phyloP scores from a whole-genome alignment of 1,140 invertebrate genomes.

The Scaptomyza pallida region DNA sequence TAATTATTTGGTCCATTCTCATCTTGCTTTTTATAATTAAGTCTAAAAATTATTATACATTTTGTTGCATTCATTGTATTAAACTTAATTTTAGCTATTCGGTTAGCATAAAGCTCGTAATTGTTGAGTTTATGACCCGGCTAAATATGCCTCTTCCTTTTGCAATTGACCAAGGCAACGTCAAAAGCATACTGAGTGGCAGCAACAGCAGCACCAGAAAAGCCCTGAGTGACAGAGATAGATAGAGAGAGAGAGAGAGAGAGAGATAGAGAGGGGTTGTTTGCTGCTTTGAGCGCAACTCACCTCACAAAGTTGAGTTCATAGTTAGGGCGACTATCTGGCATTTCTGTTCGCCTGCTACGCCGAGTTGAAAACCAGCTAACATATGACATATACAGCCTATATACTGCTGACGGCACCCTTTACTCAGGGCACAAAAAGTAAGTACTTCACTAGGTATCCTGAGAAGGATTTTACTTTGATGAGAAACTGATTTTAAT shows the following conservation, averaged over 20 bases:
- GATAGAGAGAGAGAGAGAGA: too few species aligned
- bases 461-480: too few species aligned
- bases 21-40: too few species aligned
- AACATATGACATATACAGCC: neutral
- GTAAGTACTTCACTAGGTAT: too few species aligned
- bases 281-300: neutral
- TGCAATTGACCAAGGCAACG: neutral
- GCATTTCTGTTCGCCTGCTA: neutral
- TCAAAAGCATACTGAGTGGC: neutral
- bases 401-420: too few species aligned
- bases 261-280: neutral
- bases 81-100: neutral
- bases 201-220: neutral
- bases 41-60: neutral
- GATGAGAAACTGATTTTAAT: too few species aligned
- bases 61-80: neutral
- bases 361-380: neutral
- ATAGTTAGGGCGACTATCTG: neutral
- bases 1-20: too few species aligned
- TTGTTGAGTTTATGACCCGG: neutral
- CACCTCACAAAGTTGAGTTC: neutral
- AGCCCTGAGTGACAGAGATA: neutral
- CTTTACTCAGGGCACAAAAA: too few species aligned
- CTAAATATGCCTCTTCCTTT: neutral
- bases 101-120: neutral